A percentile compares a stretch with the other conserved stretches of the same genome.
Evolutionary conservation across 1,140 invertebrate species (phyloP).

Genomic region (Drosophila watanabei): DNA sequence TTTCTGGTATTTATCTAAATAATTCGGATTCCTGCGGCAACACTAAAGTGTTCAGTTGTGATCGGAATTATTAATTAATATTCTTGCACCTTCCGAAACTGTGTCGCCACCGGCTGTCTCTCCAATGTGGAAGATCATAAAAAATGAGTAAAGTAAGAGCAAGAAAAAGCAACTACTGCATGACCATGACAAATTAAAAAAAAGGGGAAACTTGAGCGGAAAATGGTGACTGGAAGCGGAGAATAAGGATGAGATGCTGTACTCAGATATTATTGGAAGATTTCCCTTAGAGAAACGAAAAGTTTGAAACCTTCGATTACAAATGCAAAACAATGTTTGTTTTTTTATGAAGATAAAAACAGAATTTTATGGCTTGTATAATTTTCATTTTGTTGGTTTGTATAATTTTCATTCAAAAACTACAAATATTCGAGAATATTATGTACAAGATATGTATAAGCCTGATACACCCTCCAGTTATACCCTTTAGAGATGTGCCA

Average conservation of each 20-base stretch:
- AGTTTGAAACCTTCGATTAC: too few relatives aligned
- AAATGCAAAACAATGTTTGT: too few relatives aligned
- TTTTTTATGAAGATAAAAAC: too few relatives aligned
- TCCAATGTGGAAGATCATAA: slow-evolving; percentile 12
- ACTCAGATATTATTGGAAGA: not conserved
- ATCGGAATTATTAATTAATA: slow-evolving; percentile 85
- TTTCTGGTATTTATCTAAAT: slow-evolving; percentile 78
- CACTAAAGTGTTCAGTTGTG: slow-evolving; percentile 80
- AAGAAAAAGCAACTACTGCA: slow-evolving; percentile 15
- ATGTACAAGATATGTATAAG: not conserved
- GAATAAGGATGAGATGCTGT: not conserved
- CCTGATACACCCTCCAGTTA: slow-evolving; percentile 8
- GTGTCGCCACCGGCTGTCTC: slow-evolving; percentile 11
- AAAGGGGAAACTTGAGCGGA: not conserved
- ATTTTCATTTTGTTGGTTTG: not conserved
- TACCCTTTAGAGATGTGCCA: slow-evolving; percentile 12
- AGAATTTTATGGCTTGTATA: too few relatives aligned
- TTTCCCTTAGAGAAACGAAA: not conserved
- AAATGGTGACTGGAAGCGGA: not conserved
- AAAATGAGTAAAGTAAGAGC: not conserved
- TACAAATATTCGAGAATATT: not conserved
- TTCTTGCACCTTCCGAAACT: slow-evolving; percentile 81
- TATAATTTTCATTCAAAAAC: not conserved
- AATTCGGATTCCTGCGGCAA: slow-evolving; percentile 75
- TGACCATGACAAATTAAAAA: slow-evolving; percentile 63